phyloP scores from a whole-genome alignment of 2,888 invertebrate species.

The Clusia tigrina region DNA sequence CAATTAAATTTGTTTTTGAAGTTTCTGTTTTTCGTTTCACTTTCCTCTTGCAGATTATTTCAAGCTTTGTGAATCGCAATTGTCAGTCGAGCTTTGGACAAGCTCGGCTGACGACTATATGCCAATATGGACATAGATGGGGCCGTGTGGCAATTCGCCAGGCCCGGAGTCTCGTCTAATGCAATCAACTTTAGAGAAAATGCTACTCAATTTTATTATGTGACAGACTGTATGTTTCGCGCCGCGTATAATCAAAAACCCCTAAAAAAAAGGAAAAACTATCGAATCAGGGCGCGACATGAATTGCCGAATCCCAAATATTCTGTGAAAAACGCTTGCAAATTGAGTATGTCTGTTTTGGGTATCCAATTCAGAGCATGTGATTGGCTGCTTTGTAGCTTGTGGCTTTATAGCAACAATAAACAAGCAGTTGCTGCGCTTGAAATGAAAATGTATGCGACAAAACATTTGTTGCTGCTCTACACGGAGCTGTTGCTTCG shows the following conservation, averaged over 20 bases:
- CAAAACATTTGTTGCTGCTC: constrained; percentile 15
- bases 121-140: too few species aligned
- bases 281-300: constrained; percentile 3
- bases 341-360: constrained; percentile 48
- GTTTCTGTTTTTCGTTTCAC: background rate
- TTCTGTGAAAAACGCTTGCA: constrained; percentile 39
- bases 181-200: background rate
- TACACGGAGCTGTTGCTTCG: too few species aligned
- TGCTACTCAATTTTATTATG: constrained; percentile 24
- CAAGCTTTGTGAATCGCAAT: too few species aligned
- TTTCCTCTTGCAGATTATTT: background rate
- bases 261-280: constrained; percentile 12
- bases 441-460: constrained; percentile 16
- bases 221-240: constrained; percentile 35
- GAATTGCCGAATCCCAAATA: constrained; percentile 48
- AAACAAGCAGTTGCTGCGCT: constrained; percentile 2
- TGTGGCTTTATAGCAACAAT: background rate
- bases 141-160: too few species aligned
- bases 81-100: too few species aligned
- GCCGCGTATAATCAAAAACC: constrained; percentile 32
- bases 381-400: background rate
- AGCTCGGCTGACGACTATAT: too few species aligned
- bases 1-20: constrained; percentile 30
- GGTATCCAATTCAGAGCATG: constrained; percentile 31
- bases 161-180: background rate